phyloP scores from a whole-genome alignment of 2,888 invertebrate genomes.

The Microdon myrmicae region DNA sequence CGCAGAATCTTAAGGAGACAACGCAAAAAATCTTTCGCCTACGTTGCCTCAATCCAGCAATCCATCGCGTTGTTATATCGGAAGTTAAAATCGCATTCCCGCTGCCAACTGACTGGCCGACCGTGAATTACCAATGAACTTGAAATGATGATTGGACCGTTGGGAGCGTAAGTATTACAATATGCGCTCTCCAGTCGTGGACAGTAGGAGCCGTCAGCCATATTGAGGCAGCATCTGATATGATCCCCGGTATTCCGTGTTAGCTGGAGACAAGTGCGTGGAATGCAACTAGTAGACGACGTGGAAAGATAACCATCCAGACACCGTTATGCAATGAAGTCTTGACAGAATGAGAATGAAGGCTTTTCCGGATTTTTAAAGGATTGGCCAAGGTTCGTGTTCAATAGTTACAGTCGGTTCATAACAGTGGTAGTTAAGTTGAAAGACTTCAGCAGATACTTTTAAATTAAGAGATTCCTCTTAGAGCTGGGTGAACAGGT shows the following conservation, averaged over 20 bases:
- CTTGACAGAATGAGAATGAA: conserved; percentile 35
- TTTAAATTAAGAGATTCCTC: too few relatives aligned
- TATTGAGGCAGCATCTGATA: conserved; percentile 3
- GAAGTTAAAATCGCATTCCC: conserved; percentile 45
- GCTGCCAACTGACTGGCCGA: conserved; percentile 9
- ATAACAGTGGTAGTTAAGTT: too few relatives aligned
- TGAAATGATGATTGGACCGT: conserved; percentile 51
- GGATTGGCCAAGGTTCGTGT: too few relatives aligned
- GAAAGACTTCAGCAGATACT: too few relatives aligned
- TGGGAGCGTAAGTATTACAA: conserved; percentile 52
- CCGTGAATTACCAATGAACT: conserved; percentile 39
- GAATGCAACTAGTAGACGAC: too few relatives aligned
- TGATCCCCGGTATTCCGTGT: too few relatives aligned
- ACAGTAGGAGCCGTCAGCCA: conserved; percentile 45
- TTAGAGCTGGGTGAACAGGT: too few relatives aligned
- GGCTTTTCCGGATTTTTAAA: too few relatives aligned
- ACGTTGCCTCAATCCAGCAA: conserved; percentile 32
- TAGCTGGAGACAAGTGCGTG: too few relatives aligned
- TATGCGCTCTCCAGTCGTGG: conserved; percentile 46
- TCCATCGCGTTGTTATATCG: conserved; percentile 49
- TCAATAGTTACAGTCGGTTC: too few relatives aligned
- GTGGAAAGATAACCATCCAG: background rate
- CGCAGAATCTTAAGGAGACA: too few relatives aligned
- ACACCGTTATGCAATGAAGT: conserved; percentile 47
- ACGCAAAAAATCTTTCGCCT: conserved; percentile 46